Conservation (phyloP, 92 coral and sea anemone species). For the Porites divaricata region DNA sequence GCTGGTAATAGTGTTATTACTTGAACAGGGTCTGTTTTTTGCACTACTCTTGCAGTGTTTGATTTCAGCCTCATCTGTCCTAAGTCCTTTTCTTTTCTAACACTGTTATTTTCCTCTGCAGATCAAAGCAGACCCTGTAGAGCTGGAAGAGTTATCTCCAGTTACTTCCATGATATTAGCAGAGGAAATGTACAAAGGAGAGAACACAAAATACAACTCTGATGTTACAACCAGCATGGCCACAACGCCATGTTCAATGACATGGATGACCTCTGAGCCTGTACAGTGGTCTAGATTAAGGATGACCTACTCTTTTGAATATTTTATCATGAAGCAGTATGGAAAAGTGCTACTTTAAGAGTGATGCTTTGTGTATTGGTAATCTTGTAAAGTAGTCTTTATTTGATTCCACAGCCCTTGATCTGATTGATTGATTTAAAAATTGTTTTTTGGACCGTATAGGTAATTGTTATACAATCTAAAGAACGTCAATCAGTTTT, state of each 20-base stretch:
- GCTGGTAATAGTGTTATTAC: neutral
- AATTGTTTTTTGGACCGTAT: too few species aligned
- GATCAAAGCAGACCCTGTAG: constrained; percentile 57
- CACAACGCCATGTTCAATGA: constrained; percentile 66
- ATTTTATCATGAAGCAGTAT: constrained; percentile 95
- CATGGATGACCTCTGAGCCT: constrained; percentile 92
- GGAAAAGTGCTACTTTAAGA: constrained; percentile 83
- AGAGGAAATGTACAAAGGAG: constrained; percentile 48
- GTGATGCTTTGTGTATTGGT: neutral
- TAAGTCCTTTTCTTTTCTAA: neutral
- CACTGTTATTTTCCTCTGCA: constrained; percentile 15
- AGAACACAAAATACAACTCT: constrained; percentile 35
- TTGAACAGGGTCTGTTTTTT: neutral
- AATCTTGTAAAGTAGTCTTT: neutral
- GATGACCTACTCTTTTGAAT: constrained; percentile 98
- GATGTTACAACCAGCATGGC: constrained; percentile 63
- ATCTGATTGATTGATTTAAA: too few species aligned
- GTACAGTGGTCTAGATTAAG: constrained; percentile 97
- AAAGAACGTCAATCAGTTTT: too few species aligned
- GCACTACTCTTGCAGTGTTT: neutral
- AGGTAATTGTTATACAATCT: too few species aligned
- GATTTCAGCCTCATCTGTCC: neutral
- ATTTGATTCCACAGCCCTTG: neutral
- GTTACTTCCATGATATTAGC: constrained; percentile 70
- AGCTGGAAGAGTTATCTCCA: constrained; percentile 71